These are phyloP conservation scores for Falco naumanni DNA, from an alignment of 2,797 vertebrate genomes.

Conservation along the genomic window DNA sequence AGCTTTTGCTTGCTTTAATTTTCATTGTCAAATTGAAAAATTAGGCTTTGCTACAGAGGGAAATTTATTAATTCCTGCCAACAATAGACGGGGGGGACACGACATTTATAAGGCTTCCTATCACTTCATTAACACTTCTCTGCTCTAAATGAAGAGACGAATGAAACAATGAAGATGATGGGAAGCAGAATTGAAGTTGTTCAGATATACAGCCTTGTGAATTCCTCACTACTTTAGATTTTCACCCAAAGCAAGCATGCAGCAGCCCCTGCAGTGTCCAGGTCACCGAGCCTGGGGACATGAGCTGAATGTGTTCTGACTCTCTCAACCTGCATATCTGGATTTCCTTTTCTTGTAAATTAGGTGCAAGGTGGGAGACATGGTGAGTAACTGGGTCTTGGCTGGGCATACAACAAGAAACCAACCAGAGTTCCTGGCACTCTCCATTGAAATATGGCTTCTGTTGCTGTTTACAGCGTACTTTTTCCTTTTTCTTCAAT, in stretches of 20 bases:
- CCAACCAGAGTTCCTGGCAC: neutral
- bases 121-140: neutral
- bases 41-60: neutral
- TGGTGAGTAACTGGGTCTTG: neutral
- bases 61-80: neutral
- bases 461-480: neutral
- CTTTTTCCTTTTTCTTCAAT: neutral
- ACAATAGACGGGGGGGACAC: neutral
- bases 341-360: neutral
- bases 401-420: neutral
- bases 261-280: neutral
- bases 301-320: neutral
- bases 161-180: neutral
- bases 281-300: neutral
- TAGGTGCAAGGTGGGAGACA: neutral
- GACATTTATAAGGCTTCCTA: neutral
- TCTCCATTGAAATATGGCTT: neutral
- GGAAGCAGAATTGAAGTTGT: neutral
- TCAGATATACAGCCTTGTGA: neutral
- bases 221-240: neutral
- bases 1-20: neutral
- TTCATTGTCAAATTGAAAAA: conserved; percentile 18
- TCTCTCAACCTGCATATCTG: neutral
- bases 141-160: neutral
- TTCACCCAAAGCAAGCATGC: neutral